Evolutionary conservation across 2,113 vertebrate species (phyloP).

Genomic region (Microtus montanus): DNA sequence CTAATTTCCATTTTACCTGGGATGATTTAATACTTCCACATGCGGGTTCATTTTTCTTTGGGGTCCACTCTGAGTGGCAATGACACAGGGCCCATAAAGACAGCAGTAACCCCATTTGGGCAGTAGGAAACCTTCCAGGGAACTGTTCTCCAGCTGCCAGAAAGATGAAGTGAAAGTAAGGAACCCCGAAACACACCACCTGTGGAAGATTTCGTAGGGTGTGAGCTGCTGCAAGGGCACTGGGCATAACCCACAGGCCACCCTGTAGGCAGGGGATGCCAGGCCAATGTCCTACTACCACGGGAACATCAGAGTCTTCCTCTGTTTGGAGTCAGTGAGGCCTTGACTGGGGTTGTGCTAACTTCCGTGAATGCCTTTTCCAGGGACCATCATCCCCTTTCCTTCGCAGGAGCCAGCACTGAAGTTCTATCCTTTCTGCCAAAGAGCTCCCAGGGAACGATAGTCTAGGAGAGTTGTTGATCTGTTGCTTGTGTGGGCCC

Average conservation of each 20-base stretch:
- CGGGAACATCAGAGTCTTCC: not conserved
- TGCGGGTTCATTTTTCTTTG: not conserved
- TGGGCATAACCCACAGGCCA: not conserved
- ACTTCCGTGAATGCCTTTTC: not conserved
- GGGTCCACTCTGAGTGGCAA: not conserved
- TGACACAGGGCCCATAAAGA: not conserved
- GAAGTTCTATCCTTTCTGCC: not conserved
- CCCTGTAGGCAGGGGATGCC: fast-evolving
- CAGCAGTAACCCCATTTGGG: not conserved
- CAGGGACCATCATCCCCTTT: not conserved
- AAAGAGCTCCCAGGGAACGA: not conserved
- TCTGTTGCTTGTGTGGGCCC: not conserved
- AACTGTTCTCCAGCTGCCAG: not conserved
- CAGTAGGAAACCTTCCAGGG: fast-evolving
- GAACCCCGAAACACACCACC: too few relatives aligned
- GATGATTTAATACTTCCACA: not conserved
- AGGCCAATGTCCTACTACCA: not conserved
- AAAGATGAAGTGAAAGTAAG: not conserved
- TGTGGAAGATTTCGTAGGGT: not conserved
- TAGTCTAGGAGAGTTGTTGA: not conserved
- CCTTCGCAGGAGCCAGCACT: not conserved
- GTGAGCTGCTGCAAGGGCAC: not conserved
- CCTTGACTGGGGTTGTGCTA: not conserved
- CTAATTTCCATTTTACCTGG: not conserved
- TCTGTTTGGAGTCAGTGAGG: not conserved